Conservation (phyloP, 2,797 vertebrate genomes). For the Poeciliopsis infans region DNA sequence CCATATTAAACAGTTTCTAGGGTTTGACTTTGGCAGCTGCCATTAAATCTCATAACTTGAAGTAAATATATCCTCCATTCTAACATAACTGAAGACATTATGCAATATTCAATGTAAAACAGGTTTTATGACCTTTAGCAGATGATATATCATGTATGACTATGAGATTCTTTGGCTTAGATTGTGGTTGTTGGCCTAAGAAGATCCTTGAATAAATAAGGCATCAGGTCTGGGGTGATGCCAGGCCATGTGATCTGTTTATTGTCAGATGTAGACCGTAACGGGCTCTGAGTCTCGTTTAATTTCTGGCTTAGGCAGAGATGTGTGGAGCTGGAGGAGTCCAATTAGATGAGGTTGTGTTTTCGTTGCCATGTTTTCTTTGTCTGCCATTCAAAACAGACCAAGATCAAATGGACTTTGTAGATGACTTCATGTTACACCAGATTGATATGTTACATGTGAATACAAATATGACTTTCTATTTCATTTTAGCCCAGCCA, state of each 20-base stretch:
- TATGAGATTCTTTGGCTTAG: conserved; percentile 40
- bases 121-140: conserved; percentile 27
- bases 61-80: background rate
- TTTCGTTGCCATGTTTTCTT: conserved; percentile 47
- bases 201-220: conserved; percentile 64
- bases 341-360: conserved; percentile 49
- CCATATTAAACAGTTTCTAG: conserved; percentile 7
- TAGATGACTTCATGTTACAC: conserved; percentile 33
- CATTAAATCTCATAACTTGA: conserved; percentile 23
- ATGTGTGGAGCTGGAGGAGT: conserved; percentile 46
- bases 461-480: conserved; percentile 23
- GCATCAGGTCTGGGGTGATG: conserved; percentile 55
- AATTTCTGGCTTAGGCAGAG: conserved; percentile 47
- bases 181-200: conserved; percentile 46
- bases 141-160: conserved; percentile 38
- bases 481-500: background rate
- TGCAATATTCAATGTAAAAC: background rate
- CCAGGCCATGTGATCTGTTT: conserved; percentile 69
- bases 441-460: conserved; percentile 31
- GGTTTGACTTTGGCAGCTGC: conserved; percentile 9
- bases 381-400: conserved; percentile 28
- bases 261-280: conserved; percentile 58
- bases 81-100: background rate
- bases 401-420: conserved; percentile 46
- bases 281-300: conserved; percentile 51